Evolutionary conservation across 1,140 invertebrate genomes (phyloP).

Genomic region (Acromyrmex heyeri): DNA sequence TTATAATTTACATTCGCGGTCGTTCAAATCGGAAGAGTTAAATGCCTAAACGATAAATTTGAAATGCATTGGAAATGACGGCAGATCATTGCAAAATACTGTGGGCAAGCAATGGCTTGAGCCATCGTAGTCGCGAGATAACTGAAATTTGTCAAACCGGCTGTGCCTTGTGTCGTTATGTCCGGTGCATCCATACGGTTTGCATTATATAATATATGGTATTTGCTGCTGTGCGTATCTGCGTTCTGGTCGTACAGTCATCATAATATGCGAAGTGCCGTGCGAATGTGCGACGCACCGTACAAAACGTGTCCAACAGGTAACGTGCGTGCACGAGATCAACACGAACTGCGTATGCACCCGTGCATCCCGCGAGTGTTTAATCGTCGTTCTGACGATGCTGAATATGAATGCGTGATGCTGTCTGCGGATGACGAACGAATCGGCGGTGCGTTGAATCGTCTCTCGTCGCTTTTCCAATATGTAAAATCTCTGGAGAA

Average conservation of each 20-base stretch:
- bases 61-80: conserved; percentile 42
- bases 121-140: conserved; percentile 43
- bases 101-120: conserved; percentile 12
- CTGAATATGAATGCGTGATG: not conserved
- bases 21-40: conserved; percentile 13
- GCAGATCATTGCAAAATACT: conserved; percentile 9
- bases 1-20: not conserved
- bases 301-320: conserved; percentile 52
- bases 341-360: not conserved
- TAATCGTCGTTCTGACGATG: conserved; percentile 15
- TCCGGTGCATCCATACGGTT: conserved; percentile 30
- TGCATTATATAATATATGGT: conserved; percentile 52
- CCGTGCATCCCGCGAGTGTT: not conserved
- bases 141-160: conserved; percentile 56
- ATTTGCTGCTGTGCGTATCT: not conserved
- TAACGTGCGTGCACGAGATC: conserved; percentile 8
- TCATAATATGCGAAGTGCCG: conserved; percentile 30
- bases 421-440: not conserved
- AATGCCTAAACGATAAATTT: conserved; percentile 19
- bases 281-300: not conserved
- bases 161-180: conserved; percentile 24
- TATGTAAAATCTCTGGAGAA: not conserved
- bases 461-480: not conserved
- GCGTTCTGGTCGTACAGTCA: conserved; percentile 9
- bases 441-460: not conserved